A percentile compares a stretch with the other conserved stretches of the same genome.
These are phyloP conservation scores for Steatocranus sp. DNA, from an alignment of 2,797 vertebrate species.

Conservation along the genomic window DNA sequence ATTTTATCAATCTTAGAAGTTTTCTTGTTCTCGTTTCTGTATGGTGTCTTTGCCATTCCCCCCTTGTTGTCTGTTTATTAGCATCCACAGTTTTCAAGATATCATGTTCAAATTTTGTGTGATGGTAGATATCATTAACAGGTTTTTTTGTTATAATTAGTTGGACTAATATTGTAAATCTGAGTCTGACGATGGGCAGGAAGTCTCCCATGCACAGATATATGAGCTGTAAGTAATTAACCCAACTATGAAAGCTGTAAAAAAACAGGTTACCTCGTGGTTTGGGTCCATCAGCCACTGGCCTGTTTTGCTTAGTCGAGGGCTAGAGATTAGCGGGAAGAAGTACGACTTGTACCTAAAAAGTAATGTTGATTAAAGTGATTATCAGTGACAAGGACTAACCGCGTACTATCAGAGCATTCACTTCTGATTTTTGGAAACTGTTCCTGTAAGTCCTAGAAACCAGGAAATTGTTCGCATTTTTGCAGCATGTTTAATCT, in stretches of 20 bases:
- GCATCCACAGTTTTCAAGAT: neutral
- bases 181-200: accelerated
- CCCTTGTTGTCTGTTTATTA: neutral
- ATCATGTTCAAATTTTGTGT: neutral
- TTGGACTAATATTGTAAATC: neutral
- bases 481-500: neutral
- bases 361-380: neutral
- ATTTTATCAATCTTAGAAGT: neutral
- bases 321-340: slow-evolving; percentile 39
- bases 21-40: neutral
- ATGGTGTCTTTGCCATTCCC: neutral
- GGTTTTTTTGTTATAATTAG: neutral
- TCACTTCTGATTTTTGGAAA: neutral
- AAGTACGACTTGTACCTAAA: slow-evolving; percentile 54
- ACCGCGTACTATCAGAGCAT: neutral
- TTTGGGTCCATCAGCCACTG: slow-evolving; percentile 58
- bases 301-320: slow-evolving; percentile 33
- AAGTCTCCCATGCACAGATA: neutral
- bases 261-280: slow-evolving; percentile 27
- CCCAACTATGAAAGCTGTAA: neutral
- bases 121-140: accelerated
- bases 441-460: neutral
- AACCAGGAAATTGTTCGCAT: accelerated
- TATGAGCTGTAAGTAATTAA: neutral
- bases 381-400: neutral